These are phyloP conservation scores for Pterocles burchelli DNA, from an alignment of 2,113 vertebrate genomes.

Conservation along the genomic window DNA sequence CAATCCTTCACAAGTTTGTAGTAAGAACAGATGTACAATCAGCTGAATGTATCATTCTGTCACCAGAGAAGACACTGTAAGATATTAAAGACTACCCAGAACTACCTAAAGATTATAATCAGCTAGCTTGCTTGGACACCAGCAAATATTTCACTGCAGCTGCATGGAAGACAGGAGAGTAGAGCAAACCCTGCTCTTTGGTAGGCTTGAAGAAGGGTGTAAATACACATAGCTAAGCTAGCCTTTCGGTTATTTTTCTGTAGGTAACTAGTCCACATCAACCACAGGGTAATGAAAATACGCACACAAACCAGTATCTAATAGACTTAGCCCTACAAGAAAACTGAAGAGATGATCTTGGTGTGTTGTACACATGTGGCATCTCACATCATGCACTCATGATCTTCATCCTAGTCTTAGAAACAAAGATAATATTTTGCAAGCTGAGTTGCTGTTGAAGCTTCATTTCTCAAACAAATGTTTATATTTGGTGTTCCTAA, in stretches of 20 bases:
- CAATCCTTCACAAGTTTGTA: background rate
- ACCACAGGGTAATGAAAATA: background rate
- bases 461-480: background rate
- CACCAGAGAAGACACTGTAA: background rate
- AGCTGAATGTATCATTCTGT: background rate
- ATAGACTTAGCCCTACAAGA: background rate
- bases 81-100: background rate
- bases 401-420: background rate
- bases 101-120: background rate
- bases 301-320: background rate
- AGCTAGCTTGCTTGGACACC: background rate
- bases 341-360: background rate
- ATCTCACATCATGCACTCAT: rapidly evolving
- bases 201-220: background rate
- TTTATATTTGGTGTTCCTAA: background rate
- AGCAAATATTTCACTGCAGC: background rate
- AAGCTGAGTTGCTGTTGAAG: background rate
- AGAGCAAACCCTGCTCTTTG: background rate
- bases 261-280: background rate
- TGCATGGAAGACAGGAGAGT: background rate
- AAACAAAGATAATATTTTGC: background rate
- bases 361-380: background rate
- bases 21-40: background rate
- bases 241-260: background rate
- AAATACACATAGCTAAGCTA: background rate